Percentiles rank a stretch among this genome's conserved stretches.
phyloP scores from a whole-genome alignment of 1,140 invertebrate species.

The Eulimnadia texana region DNA sequence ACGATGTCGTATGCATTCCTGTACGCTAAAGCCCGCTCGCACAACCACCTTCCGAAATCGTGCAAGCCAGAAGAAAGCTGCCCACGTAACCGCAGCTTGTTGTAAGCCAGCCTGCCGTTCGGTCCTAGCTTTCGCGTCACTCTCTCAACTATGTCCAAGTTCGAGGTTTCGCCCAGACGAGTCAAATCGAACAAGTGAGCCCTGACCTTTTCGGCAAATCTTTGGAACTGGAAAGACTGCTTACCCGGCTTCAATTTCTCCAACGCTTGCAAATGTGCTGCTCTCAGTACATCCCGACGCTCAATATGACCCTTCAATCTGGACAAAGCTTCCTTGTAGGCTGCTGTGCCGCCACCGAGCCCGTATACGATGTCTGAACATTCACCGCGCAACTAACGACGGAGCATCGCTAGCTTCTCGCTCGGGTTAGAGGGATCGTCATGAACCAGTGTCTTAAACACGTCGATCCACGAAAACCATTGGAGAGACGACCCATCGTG shows the following conservation, averaged over 20 bases:
- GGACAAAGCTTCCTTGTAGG: conserved; percentile 5
- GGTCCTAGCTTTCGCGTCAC: not conserved
- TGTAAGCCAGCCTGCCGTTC: not conserved
- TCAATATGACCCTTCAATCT: conserved; percentile 1
- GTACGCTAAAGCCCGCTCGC: not conserved
- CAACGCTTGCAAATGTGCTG: conserved; percentile 2
- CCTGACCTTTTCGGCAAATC: not conserved
- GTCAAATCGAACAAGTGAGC: not conserved
- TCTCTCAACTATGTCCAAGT: not conserved
- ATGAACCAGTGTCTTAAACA: conserved; percentile 2
- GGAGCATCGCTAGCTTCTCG: conserved; percentile 12
- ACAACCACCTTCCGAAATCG: conserved; percentile 1
- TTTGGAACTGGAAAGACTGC: not conserved
- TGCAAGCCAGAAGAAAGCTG: not conserved
- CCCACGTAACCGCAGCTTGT: not conserved
- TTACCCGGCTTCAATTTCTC: conserved; percentile 4
- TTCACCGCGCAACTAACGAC: not conserved
- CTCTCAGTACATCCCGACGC: conserved; percentile 7
- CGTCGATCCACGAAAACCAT: conserved; percentile 11
- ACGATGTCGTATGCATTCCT: conserved; percentile 4
- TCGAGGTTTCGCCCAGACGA: not conserved
- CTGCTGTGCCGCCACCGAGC: conserved; percentile 4
- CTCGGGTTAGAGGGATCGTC: not conserved
- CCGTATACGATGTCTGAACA: conserved; percentile 14
- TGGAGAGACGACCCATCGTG: conserved; percentile 1